Conservation (phyloP, 2,113 vertebrate species). For the Oryzias woworae region DNA sequence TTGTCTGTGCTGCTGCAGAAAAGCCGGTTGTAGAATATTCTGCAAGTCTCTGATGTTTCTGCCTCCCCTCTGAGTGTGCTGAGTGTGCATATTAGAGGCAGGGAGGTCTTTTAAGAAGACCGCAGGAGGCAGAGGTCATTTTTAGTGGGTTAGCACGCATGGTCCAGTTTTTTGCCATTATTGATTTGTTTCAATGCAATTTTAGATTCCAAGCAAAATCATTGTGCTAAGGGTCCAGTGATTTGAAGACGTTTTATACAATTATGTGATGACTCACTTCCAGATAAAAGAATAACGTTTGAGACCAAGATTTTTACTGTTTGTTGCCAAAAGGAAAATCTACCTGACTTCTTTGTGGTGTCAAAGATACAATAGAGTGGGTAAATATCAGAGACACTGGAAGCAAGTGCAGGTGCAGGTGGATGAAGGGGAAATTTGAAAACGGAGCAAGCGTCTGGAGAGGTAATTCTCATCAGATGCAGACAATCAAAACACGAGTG, state of each 20-base stretch:
- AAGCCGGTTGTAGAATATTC: conserved; percentile 24
- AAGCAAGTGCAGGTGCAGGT: conserved; percentile 4
- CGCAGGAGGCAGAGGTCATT: conserved; percentile 56
- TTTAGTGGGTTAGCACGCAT: conserved; percentile 47
- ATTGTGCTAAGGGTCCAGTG: conserved; percentile 11
- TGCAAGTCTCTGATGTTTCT: conserved; percentile 25
- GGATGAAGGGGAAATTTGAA: not conserved
- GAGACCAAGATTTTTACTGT: not conserved
- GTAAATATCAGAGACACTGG: not conserved
- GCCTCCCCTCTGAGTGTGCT: conserved; percentile 23
- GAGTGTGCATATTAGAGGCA: conserved; percentile 30
- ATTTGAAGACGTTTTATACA: conserved; percentile 7
- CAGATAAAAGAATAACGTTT: not conserved
- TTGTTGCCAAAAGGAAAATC: too few species aligned
- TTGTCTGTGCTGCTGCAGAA: conserved; percentile 21
- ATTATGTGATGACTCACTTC: not conserved
- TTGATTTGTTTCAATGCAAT: conserved; percentile 41
- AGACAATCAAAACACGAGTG: not conserved
- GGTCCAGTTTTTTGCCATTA: conserved; percentile 38
- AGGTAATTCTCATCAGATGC: not conserved
- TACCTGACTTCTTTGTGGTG: too few species aligned
- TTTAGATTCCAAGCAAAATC: conserved; percentile 36
- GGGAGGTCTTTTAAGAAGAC: conserved; percentile 26
- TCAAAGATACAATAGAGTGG: not conserved
- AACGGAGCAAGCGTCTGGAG: not conserved